Evolutionary conservation across 2,113 vertebrate genomes (phyloP), one percentile per base, ranked within the genome.

Genomic region (Nycticorax nycticorax): DNA sequence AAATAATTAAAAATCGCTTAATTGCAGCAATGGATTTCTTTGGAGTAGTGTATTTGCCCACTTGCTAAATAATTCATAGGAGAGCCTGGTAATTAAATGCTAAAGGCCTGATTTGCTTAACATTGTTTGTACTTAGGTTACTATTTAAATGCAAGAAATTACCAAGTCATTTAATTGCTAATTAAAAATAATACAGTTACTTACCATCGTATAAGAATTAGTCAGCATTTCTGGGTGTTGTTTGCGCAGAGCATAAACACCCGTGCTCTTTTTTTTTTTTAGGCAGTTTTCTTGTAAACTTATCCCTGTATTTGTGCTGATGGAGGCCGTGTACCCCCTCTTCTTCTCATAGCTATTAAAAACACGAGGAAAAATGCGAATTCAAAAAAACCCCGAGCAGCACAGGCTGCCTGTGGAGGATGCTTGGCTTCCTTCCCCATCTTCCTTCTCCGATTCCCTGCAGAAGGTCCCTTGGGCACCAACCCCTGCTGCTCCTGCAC

Each of bases 71-170:
- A 95, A 96, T 96, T 96, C 82, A 90, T 66, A 76, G 78, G 41
- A n/a, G 21, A 93, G 62, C 85, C 48, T 57, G 82, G 71, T 96
- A 96, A 96, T 97, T 96, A 96, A 95, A 92, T 63, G 92, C 41
- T 85, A 90, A 93, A 82, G 93, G 88, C 52, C 37, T 63, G 78
- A 89, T 94, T 93, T 89, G 62, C 84, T 80, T 55, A 67, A 87
- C 73, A 47, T 95, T 93, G 92, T 95, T 97, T 89, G 92, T 86
- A 8, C 84, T 76, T 78, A 15, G 20, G 12, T 48, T 47, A 56
- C 69, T 33, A 67, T 80, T 82, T 68, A 82, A 93, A 94, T 88
- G 74, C 81, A n/a, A 91, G 93, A 66, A 93, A 91, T 93, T 93
- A 91, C 63, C 45, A 35, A 82, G 50, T 73, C 59, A 24, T 85